Evolutionary conservation across 2,888 invertebrate genomes (phyloP), one percentile per base, ranked within the genome.

Genomic region (Thumatha senex): DNA sequence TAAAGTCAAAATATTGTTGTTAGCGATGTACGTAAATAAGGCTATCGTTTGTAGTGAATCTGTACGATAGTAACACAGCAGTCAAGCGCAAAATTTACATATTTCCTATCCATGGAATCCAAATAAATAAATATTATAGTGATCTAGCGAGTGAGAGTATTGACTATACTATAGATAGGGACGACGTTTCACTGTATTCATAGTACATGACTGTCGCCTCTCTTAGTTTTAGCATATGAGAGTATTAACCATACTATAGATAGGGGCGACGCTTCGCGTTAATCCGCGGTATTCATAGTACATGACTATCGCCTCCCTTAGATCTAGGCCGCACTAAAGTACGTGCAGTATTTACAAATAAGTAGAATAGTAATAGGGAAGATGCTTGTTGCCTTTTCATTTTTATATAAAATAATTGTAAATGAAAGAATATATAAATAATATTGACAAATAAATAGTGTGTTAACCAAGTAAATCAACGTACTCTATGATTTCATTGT

Each of bases 1-100:
- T 70, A 73, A 73, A 74, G 67, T 78, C 18, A 70, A 72, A 77
- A 72, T 62, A 75, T 74, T 75, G 73, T 74, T 77, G 77, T 82
- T 78, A 67, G 72, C 72, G 64, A 71, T 77, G 69, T 75, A 75
- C 69, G 70, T 65, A 56, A 59, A 58, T 76, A 81, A 83, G 80
- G 81, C 80, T 82, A 78, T 57, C 40, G 54, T 58, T 66, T 59
- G 53, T 61, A 70, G 69, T 59, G 61, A 60, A 52, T 61, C 71
- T 74, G 63, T 66, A 71, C 76, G 77, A 75, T 74, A 78, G 77
- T 80, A 77, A 76, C 73, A 72, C 61, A 63, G 60, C 65, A 54
- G 34, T 33, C 29, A 54, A 49, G 49, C 48, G 33, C 18, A 54
- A 34, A 48, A 48, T 55, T 35, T 36, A 40, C 18, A 42, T 39